Evolutionary conservation across 2,113 vertebrate genomes (phyloP), one percentile per base, ranked within the genome.

Genomic region (Rafetus swinhoei): DNA sequence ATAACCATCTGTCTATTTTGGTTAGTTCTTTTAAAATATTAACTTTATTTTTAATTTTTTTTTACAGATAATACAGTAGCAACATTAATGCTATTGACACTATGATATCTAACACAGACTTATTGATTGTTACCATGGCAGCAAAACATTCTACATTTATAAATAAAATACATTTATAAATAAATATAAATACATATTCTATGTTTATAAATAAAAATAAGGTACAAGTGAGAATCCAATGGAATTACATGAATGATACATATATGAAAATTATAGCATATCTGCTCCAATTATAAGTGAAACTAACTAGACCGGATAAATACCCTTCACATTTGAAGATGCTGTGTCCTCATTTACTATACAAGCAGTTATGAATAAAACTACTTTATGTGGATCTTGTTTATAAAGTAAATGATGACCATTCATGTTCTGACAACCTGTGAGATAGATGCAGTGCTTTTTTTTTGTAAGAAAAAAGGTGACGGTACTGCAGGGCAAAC

Each of bases 21-120:
- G 83, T 82, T 84, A 91, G 21, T n/a, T 92, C 97, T 92, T 87
- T 72, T 69, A 69, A 81, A 89, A 95, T 35, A 57, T 93, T 91
- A 5, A 79, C 74, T 91, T 95, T 93, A 19, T 21, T 2, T 93
- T 94, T 54, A 12, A 5, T 35, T 54, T 90, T 82, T 82, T 92
- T 52, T 81, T 54, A 77, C 7, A 88, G 27, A 84, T 6, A 69
- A 69, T 69, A 69, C 62, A n/a, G 27, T 10, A 69, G 32, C 9
- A 69, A 69, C 62, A 69, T n/a, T 29, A 69, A 69, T 16, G 45
- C 32, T n/a, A 65, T 32, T 65, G 27, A 35, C 55, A 25, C 1
- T 19, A n/a, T 0, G 1, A 6, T 77, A 82, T 56, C 81, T 82
- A 35, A 91, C 81, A 55, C 15, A 77, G n/a, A 56, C 84, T 76